Conservation (phyloP, 2,888 invertebrate species). For the Dicyrtomina minuta region DNA sequence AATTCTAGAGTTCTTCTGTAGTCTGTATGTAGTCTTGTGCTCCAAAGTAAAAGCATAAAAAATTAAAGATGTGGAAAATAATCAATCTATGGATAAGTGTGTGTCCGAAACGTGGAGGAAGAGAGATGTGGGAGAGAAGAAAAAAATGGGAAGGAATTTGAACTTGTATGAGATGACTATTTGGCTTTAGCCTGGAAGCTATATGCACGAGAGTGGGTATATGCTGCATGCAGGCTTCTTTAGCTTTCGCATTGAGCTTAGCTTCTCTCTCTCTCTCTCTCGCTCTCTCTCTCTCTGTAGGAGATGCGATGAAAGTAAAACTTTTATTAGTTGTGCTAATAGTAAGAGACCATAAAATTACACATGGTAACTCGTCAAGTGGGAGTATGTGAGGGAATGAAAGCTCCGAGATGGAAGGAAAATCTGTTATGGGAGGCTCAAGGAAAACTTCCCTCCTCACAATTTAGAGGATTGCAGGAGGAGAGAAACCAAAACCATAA, state of each 20-base stretch:
- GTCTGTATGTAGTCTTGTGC: too few relatives aligned
- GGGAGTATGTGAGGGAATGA: constrained; percentile 1
- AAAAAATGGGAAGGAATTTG: too few relatives aligned
- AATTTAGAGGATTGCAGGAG: not conserved
- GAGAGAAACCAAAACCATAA: not conserved
- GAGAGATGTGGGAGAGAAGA: too few relatives aligned
- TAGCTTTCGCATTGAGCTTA: too few relatives aligned
- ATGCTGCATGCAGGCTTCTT: not conserved
- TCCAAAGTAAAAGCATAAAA: too few relatives aligned
- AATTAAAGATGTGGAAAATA: too few relatives aligned
- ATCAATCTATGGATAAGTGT: too few relatives aligned
- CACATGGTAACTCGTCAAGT: constrained; percentile 4
- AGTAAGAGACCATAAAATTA: constrained; percentile 7
- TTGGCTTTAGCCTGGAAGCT: too few relatives aligned
- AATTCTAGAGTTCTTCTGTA: too few relatives aligned
- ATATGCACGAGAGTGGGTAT: too few relatives aligned
- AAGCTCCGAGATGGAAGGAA: not conserved
- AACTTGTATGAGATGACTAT: too few relatives aligned
- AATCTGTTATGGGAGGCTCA: constrained; percentile 1
- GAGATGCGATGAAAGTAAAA: not conserved
- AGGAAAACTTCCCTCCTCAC: not conserved
- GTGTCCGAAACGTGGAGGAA: too few relatives aligned
- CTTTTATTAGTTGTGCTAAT: constrained; percentile 6
- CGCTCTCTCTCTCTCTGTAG: not conserved
- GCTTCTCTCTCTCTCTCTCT: constrained; percentile 8